Base-by-base conservation (phyloP, 2,888 invertebrate species). In the Scotopteryx bipunctaria region DNA sequence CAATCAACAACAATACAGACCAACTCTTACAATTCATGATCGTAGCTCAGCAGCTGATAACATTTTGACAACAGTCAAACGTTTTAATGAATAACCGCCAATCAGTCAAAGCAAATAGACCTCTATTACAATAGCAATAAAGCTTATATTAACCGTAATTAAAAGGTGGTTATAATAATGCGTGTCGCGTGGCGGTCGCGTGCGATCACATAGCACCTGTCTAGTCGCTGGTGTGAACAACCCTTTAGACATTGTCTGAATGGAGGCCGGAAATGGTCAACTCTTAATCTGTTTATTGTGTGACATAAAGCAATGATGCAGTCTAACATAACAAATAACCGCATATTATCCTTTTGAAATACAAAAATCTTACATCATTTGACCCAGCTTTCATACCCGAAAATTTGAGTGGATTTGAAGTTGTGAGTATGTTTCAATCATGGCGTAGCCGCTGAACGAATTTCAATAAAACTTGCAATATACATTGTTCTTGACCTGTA, bases 131-230 rank as follows among this genome's bases (percentile, higher is more conserved):
- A 31, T 19, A 41, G 3, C 5, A 15, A 56, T 55, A 64, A 44
- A 15, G 54, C 15, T 23, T 6, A 43, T 15, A 37, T 49, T 49
- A 44, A 15, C 23, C n/a, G 25, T n/a, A 23, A 33, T 16, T 35
- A 27, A 35, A 54, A 25, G 54, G 41, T 52, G 16, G 16, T 21
- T 19, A 17, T 3, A 50, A 47, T 76, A 77, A 82, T 76, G 40
- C 59, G 43, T 2, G 75, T 17, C 86, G 77, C 81, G 85, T 86
- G 86, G 55, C 73, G 8, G 71, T 53, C 83, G 74, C 70, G 79
- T 79, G 84, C 63, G 17, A 6, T 42, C 60, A 27, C 27, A 16
- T 21, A 33, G 36, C 81, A 81, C 82, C 81, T 81, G 80, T 67
- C 68, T 36, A 21, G 17, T 53, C 44, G 54, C 57, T 41, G 9